A percentile compares a stretch with the other conserved stretches of the same genome.
Conservation (phyloP, 2,113 vertebrate genomes). For the Pelecanus crispus region DNA sequence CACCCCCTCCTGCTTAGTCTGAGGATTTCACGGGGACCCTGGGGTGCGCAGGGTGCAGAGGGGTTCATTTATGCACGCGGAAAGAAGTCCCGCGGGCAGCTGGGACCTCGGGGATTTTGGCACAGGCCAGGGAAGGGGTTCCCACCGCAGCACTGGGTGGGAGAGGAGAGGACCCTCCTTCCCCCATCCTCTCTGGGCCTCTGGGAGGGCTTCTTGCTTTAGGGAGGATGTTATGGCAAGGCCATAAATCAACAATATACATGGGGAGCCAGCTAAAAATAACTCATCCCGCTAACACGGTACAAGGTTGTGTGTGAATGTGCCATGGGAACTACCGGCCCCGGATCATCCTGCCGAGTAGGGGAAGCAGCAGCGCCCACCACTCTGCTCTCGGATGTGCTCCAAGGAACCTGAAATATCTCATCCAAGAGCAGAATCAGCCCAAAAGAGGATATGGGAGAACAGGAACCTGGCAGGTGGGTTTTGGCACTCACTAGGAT, state of each 20-base stretch:
- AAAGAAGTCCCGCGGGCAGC: background rate
- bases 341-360: background rate
- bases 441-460: background rate
- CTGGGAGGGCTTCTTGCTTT: background rate
- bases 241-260: constrained; percentile 39
- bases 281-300: background rate
- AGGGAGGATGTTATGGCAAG: constrained; percentile 19
- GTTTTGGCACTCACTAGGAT: constrained; percentile 67
- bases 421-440: background rate
- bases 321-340: fast-evolving
- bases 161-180: background rate
- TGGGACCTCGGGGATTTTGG: background rate
- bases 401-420: background rate
- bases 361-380: background rate
- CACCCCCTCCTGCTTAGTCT: background rate
- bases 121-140: background rate
- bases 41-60: background rate
- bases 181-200: background rate
- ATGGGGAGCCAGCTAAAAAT: constrained; percentile 43
- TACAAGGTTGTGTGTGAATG: background rate
- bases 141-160: background rate
- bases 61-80: background rate
- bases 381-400: background rate
- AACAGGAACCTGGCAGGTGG: background rate
- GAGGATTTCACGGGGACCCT: background rate